phyloP scores from a whole-genome alignment of 2,888 invertebrate genomes.

The Epinotia bilunana region DNA sequence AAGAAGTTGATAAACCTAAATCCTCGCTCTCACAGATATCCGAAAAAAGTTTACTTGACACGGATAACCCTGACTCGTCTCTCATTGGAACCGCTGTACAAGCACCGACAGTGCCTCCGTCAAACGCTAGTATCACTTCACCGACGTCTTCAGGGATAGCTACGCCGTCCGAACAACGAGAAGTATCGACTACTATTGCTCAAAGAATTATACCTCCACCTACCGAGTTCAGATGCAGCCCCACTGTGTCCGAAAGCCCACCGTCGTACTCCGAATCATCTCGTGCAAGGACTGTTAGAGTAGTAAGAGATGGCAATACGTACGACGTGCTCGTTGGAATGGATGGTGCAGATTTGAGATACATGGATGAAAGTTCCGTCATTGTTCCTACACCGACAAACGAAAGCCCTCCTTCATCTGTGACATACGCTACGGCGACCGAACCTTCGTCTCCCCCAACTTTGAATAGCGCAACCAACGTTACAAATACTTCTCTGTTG shows the following conservation, averaged over 20 bases:
- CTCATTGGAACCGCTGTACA: constrained; percentile 61
- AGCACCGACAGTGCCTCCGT: constrained; percentile 65
- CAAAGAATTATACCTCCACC: constrained; percentile 91
- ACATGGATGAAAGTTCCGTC: constrained; percentile 96
- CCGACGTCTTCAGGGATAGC: constrained; percentile 74
- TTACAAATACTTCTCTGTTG: constrained; percentile 87
- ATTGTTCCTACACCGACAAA: constrained; percentile 91
- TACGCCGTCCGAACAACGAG: constrained; percentile 76
- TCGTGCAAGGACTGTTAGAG: constrained; percentile 81
- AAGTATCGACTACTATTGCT: constrained; percentile 81
- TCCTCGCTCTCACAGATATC: constrained; percentile 85
- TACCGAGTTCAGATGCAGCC: constrained; percentile 88
- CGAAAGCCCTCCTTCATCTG: constrained; percentile 90
- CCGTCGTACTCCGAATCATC: constrained; percentile 83
- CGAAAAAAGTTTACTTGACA: constrained; percentile 86
- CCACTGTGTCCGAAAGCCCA: constrained; percentile 86
- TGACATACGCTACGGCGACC: constrained; percentile 85
- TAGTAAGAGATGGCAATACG: constrained; percentile 85
- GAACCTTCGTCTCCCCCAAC: constrained; percentile 86
- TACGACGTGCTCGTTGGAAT: constrained; percentile 91
- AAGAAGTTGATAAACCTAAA: constrained; percentile 72
- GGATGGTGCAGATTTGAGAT: constrained; percentile 94
- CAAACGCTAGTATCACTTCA: constrained; percentile 69
- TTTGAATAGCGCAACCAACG: constrained; percentile 70
- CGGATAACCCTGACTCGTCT: constrained; percentile 80